Conservation (phyloP, 1,140 invertebrate species). For the Mamestra configurata region DNA sequence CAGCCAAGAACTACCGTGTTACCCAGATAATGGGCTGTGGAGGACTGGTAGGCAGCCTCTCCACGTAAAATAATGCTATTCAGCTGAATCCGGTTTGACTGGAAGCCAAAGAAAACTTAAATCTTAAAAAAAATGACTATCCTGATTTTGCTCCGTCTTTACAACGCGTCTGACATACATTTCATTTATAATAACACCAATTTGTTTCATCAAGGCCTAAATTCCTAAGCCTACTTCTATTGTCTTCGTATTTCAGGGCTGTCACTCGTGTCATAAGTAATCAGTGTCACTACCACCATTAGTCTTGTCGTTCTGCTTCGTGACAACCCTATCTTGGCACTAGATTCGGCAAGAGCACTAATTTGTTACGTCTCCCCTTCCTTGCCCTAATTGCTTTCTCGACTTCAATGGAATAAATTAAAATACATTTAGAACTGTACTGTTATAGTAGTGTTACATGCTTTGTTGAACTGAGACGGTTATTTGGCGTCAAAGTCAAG, state of each 20-base stretch:
- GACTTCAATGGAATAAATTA: constrained; percentile 37
- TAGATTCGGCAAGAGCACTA: constrained; percentile 20
- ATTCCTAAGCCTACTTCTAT: constrained; percentile 10
- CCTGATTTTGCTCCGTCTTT: too few relatives aligned
- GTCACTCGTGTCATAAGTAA: constrained; percentile 26
- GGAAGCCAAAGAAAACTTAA: too few relatives aligned
- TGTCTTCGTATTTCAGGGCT: constrained; percentile 8
- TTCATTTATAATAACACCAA: not conserved
- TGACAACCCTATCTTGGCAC: constrained; percentile 33
- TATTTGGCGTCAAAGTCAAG: not conserved
- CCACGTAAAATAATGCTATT: too few relatives aligned
- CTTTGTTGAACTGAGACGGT: not conserved
- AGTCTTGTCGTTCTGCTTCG: constrained; percentile 11
- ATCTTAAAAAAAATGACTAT: too few relatives aligned
- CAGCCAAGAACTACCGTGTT: too few relatives aligned
- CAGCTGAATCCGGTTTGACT: too few relatives aligned
- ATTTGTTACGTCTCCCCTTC: constrained; percentile 19
- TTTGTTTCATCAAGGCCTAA: constrained; percentile 1
- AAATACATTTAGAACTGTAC: constrained; percentile 2
- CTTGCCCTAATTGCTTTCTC: constrained; percentile 40
- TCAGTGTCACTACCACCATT: constrained; percentile 32
- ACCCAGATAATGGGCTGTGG: too few relatives aligned
- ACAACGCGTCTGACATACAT: not conserved
- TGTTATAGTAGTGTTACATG: not conserved
- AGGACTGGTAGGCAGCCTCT: too few relatives aligned